Conservation (phyloP, 2,113 vertebrate genomes). For the Actinemys pallida region DNA sequence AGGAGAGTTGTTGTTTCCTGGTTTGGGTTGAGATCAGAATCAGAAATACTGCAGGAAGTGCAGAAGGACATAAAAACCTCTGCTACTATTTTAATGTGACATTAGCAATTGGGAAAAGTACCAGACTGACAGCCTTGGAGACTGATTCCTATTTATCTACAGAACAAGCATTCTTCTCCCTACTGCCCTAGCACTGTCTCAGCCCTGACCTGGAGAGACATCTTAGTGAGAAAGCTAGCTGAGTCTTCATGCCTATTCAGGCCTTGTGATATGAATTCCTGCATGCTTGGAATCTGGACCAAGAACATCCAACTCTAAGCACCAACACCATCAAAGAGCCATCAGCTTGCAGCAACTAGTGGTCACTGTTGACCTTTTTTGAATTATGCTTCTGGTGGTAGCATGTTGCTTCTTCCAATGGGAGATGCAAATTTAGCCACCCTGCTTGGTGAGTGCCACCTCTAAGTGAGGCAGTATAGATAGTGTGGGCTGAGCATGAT, state of each 20-base stretch:
- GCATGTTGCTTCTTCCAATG: background rate
- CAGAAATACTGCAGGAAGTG: background rate
- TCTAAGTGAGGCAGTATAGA: background rate
- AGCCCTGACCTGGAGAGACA: background rate
- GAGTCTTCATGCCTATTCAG: background rate
- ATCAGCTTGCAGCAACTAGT: background rate
- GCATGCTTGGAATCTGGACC: background rate
- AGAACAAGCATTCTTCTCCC: background rate
- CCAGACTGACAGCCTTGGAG: background rate
- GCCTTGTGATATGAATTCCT: background rate
- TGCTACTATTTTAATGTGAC: background rate
- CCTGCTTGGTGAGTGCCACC: background rate
- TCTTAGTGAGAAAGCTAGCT: background rate
- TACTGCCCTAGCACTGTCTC: background rate
- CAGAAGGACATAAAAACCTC: background rate
- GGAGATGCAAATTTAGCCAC: background rate
- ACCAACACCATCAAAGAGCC: background rate
- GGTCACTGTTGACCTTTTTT: background rate
- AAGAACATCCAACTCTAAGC: background rate
- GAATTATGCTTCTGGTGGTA: background rate
- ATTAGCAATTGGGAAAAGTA: background rate
- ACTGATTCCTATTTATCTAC: background rate
- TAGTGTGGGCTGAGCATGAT: background rate
- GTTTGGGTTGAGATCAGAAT: background rate
- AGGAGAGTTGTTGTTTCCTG: background rate